Evolutionary conservation across 2,797 vertebrate genomes (phyloP), one percentile per base, ranked within the genome.

Genomic region (Mycteria americana): DNA sequence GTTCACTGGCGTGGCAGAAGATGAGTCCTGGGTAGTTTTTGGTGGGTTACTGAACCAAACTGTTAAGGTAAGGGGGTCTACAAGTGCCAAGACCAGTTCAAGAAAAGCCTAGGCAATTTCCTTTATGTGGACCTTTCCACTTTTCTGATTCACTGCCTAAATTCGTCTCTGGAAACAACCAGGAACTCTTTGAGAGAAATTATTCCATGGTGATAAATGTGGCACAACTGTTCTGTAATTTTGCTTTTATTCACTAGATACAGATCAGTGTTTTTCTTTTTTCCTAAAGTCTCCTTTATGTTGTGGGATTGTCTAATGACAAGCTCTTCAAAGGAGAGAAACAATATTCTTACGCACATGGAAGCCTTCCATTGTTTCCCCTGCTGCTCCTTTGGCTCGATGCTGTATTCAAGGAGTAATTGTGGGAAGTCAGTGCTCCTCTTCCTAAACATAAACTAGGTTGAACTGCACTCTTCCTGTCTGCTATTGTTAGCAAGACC

Each of bases 401-500:
- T 73, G 53, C 64, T 93, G 59, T 72, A 82, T 82, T 93, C 46
- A 95, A 96, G 87, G 67, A 96, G 94, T 79, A 93, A 87, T 90
- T 97, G 84, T 96, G 95, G 96, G 97, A 97, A 97, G 93, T 83
- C 88, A 73, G 80, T 75, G 93, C 94, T 96, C 64, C 85, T 97
- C 76, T 97, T 97, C 97, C 81, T 96, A 97, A 98, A 96, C 88
- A 97, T 94, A 97, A 97, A 98, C 88, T 88, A 95, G 95, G 96
- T 87, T 96, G 95, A 96, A 96, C 95, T 85, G 88, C 57, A 92
- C 70, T 93, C 88, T 97, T 98, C 97, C 96, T 97, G 96, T 57
- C 90, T 88, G 85, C 92, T 96, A 73, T 96, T 97, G 97, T 97
- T 94, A 91, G 31, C 41, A 51, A 75, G 67, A 89, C 54, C 77